Percentiles rank a stretch among this genome's conserved stretches.
Conservation (phyloP, 2,113 vertebrate genomes). For the Hassar affinis region DNA sequence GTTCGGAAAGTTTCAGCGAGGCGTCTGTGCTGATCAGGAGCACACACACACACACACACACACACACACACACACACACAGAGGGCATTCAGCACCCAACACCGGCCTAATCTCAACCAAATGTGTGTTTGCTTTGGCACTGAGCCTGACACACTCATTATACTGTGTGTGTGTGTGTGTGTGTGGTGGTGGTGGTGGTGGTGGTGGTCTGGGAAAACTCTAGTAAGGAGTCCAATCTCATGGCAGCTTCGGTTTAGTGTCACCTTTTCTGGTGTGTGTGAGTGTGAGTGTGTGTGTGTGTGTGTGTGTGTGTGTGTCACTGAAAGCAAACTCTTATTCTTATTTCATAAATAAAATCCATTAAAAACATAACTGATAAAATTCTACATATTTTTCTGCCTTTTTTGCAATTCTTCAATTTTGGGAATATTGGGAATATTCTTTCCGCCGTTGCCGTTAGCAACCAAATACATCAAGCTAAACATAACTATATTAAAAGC, state of each 20-base stretch:
- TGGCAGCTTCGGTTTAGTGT: slow-evolving; percentile 40
- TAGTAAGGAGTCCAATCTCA: slow-evolving; percentile 27
- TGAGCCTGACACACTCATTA: slow-evolving; percentile 38
- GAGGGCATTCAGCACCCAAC: slow-evolving; percentile 47
- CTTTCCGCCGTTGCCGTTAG: no score
- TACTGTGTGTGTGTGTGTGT: not conserved
- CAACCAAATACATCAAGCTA: no score
- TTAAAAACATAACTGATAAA: not conserved
- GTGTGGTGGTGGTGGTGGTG: not conserved
- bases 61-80: slow-evolving; percentile 15
- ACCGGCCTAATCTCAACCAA: slow-evolving; percentile 59
- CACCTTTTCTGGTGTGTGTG: slow-evolving; percentile 6
- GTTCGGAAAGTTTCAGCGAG: slow-evolving; percentile 63
- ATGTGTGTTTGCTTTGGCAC: slow-evolving; percentile 58
- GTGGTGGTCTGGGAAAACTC: slow-evolving; percentile 38
- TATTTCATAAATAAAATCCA: not conserved
- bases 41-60: slow-evolving; percentile 2
- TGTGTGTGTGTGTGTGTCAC: slow-evolving; percentile 6
- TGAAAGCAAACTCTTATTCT: not conserved
- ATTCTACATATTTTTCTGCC: no score
- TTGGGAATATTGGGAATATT: no score
- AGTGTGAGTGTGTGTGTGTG: slow-evolving; percentile 13
- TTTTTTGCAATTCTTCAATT: no score
- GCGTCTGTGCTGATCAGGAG: slow-evolving; percentile 55
- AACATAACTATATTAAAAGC: no score